These are phyloP conservation scores for Semnornis frantzii DNA, from an alignment of 2,113 vertebrate genomes.

Conservation along the genomic window DNA sequence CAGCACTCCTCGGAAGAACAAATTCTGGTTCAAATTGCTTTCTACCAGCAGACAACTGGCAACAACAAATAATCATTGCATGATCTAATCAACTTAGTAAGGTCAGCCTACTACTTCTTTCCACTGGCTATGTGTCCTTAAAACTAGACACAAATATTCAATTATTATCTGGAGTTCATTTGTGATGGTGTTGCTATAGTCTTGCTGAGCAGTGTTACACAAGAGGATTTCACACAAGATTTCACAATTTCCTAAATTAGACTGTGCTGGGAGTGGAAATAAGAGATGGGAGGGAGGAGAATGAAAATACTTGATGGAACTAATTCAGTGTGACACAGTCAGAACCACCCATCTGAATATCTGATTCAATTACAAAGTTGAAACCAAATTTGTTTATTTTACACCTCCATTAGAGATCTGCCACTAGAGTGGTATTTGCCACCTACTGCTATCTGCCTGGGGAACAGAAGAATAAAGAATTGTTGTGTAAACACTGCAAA, in stretches of 20 bases:
- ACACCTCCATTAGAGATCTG: not conserved
- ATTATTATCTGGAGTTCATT: not conserved
- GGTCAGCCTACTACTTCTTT: not conserved
- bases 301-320: not conserved
- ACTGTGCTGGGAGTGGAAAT: not conserved
- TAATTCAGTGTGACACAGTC: not conserved
- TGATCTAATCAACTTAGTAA: not conserved
- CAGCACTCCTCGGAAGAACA: not conserved
- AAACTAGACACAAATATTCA: not conserved
- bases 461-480: not conserved
- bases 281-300: not conserved
- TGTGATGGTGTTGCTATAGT: not conserved
- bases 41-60: not conserved
- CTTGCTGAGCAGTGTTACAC: not conserved
- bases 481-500: not conserved
- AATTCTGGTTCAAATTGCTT: not conserved
- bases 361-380: not conserved
- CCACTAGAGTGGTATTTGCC: not conserved
- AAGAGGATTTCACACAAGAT: slow-evolving; percentile 15
- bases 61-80: not conserved
- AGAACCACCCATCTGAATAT: not conserved
- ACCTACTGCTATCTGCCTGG: not conserved
- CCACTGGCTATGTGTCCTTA: not conserved
- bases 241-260: slow-evolving; percentile 15
- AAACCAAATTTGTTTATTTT: not conserved